Evolutionary conservation across 2,888 invertebrate genomes (phyloP).

Genomic region (Aphrophora alni): DNA sequence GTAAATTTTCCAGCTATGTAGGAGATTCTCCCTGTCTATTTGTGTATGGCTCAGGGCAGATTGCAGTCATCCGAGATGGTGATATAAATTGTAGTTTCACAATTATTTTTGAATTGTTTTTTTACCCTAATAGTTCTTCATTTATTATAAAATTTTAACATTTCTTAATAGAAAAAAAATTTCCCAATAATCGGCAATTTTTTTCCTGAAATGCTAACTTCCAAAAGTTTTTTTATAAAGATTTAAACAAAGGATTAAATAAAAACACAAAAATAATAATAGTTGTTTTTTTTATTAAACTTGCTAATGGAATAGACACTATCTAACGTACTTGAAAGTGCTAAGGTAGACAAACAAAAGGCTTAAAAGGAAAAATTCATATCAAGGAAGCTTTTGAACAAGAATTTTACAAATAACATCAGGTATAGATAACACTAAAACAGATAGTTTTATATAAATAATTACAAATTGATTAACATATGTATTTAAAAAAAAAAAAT

Average conservation of each 20-base stretch:
- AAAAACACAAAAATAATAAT: constrained; percentile 33
- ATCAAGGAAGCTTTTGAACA: neutral
- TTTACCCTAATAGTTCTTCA: no score
- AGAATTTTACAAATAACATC: neutral
- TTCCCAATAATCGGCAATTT: no score
- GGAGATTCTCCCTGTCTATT: no score
- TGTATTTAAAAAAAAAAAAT: neutral
- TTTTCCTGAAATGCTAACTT: no score
- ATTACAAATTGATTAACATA: neutral
- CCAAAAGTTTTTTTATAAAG: no score
- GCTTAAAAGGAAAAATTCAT: neutral
- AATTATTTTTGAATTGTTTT: no score
- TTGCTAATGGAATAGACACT: constrained; percentile 43
- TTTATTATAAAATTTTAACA: no score
- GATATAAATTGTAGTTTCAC: no score
- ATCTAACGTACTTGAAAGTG: constrained; percentile 43
- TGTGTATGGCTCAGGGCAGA: no score
- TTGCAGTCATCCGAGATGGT: no score
- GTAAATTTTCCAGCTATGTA: no score
- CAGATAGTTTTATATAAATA: neutral
- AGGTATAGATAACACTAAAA: neutral
- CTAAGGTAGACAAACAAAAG: constrained; percentile 15
- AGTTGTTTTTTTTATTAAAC: constrained; percentile 45
- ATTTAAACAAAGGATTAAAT: neutral
- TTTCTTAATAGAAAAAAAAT: no score